Conservation (phyloP, 2,113 vertebrate genomes). For the Ovis aries region DNA sequence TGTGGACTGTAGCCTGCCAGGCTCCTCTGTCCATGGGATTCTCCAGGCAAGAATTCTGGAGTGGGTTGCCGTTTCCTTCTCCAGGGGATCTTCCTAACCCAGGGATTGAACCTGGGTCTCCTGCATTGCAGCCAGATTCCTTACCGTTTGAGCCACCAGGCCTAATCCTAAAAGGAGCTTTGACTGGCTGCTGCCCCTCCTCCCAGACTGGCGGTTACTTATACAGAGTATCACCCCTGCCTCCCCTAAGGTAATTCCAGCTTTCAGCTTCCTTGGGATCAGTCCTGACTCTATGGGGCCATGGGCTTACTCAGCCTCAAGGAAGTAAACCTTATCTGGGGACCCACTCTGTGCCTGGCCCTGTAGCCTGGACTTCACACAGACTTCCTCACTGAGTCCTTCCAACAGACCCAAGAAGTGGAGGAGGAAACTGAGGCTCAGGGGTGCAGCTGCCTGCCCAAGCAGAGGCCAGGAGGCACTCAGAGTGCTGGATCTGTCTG, state of each 20-base stretch:
- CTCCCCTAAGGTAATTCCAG: neutral
- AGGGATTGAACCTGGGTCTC: neutral
- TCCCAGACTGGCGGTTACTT: neutral
- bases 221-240: neutral
- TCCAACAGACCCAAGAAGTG: neutral
- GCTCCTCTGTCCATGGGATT: neutral
- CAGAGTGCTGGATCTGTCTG: neutral
- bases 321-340: neutral
- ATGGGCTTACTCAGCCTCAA: neutral
- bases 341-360: neutral
- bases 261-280: neutral
- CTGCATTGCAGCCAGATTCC: neutral
- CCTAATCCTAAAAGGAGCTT: neutral
- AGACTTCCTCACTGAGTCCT: neutral
- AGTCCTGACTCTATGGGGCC: neutral
- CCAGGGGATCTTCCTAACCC: neutral
- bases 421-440: neutral
- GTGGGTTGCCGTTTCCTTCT: neutral
- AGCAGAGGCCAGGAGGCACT: neutral
- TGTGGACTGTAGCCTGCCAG: neutral
- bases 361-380: neutral
- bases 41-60: neutral
- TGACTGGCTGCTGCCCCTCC: neutral
- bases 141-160: neutral
- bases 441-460: neutral